phyloP scores from a whole-genome alignment of 1,140 invertebrate species.

The Nasonia giraulti region DNA sequence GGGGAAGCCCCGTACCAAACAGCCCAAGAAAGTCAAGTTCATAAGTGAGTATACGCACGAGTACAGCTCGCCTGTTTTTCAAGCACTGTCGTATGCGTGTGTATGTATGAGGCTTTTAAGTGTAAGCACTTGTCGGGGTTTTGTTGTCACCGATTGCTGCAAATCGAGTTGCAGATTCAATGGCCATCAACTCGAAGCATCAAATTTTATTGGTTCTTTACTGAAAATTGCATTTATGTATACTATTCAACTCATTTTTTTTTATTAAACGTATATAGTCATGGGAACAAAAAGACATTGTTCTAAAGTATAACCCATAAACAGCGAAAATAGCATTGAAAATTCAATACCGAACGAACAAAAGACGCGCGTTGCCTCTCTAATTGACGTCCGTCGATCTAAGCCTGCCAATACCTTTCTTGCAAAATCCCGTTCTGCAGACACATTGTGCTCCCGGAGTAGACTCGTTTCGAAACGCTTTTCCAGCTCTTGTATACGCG shows the following conservation, averaged over 20 bases:
- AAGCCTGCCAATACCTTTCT: neutral
- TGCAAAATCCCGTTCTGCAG: neutral
- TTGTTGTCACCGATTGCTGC: neutral
- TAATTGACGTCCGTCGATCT: neutral
- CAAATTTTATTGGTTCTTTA: too few species aligned
- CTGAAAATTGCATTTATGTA: too few species aligned
- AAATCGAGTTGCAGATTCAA: neutral
- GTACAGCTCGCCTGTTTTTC: neutral
- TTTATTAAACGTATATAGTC: too few species aligned
- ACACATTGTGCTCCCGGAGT: neutral
- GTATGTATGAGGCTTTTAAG: neutral
- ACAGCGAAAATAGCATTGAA: neutral
- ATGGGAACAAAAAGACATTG: too few species aligned
- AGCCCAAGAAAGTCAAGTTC: conserved; percentile 91
- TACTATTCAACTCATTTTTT: too few species aligned
- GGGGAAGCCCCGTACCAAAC: conserved; percentile 84
- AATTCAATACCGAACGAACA: neutral
- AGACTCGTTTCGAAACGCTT: neutral
- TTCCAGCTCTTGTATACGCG: neutral
- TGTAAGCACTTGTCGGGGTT: neutral
- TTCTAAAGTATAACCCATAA: too few species aligned
- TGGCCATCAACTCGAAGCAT: too few species aligned
- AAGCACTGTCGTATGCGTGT: neutral
- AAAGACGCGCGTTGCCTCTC: neutral
- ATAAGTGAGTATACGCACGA: conserved; percentile 82